These are phyloP conservation scores for Rhaphigaster nebulosa DNA, from an alignment of 2,888 invertebrate species.

Conservation along the genomic window DNA sequence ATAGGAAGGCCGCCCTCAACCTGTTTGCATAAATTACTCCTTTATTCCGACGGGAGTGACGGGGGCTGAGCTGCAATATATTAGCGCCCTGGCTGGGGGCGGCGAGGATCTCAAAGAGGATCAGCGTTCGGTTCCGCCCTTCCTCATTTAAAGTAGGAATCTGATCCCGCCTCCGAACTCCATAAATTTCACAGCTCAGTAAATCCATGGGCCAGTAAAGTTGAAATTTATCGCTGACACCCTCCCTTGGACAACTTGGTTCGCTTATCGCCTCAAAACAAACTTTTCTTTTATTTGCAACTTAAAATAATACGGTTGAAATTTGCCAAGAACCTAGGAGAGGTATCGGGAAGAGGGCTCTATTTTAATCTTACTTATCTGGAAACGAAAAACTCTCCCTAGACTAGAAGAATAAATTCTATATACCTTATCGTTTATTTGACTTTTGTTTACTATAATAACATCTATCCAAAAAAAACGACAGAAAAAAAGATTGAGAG, in stretches of 20 bases:
- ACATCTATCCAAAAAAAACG: too few relatives aligned
- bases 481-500: too few relatives aligned
- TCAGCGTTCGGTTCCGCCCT: slow-evolving; percentile 32
- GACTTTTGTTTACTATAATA: too few relatives aligned
- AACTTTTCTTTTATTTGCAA: slow-evolving; percentile 18
- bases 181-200: slow-evolving; percentile 39
- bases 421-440: not conserved
- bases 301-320: slow-evolving; percentile 12
- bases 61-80: slow-evolving; percentile 36
- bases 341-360: not conserved
- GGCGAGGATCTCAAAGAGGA: slow-evolving; percentile 9
- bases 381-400: not conserved
- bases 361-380: not conserved
- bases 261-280: slow-evolving; percentile 47
- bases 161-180: slow-evolving; percentile 20
- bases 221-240: slow-evolving; percentile 43
- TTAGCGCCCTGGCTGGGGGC: not conserved
- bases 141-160: slow-evolving; percentile 45
- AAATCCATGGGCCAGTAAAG: slow-evolving; percentile 39
- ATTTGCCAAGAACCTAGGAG: not conserved
- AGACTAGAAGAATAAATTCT: not conserved
- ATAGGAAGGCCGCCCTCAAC: not conserved
- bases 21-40: slow-evolving; percentile 30
- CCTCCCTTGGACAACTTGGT: slow-evolving; percentile 25
- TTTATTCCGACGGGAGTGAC: slow-evolving; percentile 31